A percentile compares a stretch with the other conserved stretches of the same genome.
Evolutionary conservation across 2,888 invertebrate genomes (phyloP).

Genomic region (Papilio protenor): DNA sequence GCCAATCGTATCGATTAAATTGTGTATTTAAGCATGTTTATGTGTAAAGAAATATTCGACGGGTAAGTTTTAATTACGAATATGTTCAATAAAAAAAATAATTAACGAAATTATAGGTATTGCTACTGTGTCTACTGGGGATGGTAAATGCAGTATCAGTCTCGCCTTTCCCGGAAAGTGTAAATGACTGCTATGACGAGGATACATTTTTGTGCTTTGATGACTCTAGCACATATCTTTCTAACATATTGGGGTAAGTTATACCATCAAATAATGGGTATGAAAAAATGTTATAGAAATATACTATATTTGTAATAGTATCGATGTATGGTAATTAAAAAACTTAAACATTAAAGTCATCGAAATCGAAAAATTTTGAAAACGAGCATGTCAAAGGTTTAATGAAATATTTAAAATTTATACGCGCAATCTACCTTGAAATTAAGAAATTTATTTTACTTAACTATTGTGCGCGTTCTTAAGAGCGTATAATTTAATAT

Average conservation of each 20-base stretch:
- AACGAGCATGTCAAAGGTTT: no score
- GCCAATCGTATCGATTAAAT: no score
- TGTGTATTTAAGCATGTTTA: no score
- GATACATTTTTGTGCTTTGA: constrained; percentile 62
- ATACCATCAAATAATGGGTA: neutral
- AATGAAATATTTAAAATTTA: no score
- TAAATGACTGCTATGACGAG: neutral
- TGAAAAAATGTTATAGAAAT: no score
- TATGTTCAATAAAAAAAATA: no score
- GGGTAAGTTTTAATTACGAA: no score
- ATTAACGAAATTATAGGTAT: neutral
- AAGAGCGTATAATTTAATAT: neutral
- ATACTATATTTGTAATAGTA: no score
- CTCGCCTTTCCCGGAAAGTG: constrained; percentile 5
- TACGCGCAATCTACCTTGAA: neutral
- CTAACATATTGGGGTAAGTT: constrained; percentile 68
- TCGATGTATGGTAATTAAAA: no score
- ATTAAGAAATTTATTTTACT: neutral
- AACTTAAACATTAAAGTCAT: no score
- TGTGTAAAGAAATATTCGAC: no score
- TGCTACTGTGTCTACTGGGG: constrained; percentile 20
- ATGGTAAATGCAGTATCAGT: neutral
- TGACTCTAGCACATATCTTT: constrained; percentile 50
- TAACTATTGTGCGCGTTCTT: neutral
- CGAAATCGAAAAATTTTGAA: no score